Conservation (phyloP, 2,113 vertebrate species). For the Todiramphus saurophagus region DNA sequence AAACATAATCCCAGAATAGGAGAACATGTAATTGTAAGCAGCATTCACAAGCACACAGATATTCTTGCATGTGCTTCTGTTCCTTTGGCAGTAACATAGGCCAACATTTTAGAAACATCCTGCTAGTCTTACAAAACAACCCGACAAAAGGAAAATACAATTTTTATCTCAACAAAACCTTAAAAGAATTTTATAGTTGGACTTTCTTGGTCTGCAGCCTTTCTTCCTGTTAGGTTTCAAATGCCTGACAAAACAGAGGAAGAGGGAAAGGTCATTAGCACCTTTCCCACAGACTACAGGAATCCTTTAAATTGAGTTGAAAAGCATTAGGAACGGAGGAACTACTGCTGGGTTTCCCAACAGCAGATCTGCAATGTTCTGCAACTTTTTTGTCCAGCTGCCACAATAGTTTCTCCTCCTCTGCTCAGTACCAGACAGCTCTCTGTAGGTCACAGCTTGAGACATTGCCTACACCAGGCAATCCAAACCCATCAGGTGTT, state of each 20-base stretch:
- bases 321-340: background rate
- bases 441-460: background rate
- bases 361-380: background rate
- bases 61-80: background rate
- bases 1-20: background rate
- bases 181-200: background rate
- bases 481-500: background rate
- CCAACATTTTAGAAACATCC: slow-evolving; percentile 22
- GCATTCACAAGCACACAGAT: background rate
- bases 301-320: background rate
- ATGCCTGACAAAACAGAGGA: slow-evolving; percentile 23
- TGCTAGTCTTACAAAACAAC: background rate
- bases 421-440: background rate
- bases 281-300: background rate
- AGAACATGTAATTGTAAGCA: background rate
- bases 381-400: background rate
- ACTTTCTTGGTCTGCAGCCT: background rate
- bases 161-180: slow-evolving; percentile 12
- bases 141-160: background rate
- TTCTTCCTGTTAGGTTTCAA: slow-evolving; percentile 23
- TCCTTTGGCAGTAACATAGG: background rate
- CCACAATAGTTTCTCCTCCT: background rate
- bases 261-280: background rate
- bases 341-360: background rate
- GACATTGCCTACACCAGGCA: background rate